Evolutionary conservation across 2,113 vertebrate genomes (phyloP).

Genomic region (Pedetes capensis): DNA sequence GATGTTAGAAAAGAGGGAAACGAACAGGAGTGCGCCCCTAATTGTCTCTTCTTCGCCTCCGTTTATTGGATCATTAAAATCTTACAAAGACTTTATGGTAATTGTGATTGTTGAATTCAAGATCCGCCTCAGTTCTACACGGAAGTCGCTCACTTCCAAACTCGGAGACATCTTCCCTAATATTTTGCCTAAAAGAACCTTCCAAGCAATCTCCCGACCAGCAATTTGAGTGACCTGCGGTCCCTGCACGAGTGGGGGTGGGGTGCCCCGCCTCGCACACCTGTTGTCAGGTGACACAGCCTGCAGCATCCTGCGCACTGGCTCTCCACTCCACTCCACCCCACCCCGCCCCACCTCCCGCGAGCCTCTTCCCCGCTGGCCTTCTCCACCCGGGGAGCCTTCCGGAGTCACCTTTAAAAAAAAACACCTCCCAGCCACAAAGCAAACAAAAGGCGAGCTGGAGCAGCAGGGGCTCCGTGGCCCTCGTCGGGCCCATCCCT

Average conservation of each 20-base stretch:
- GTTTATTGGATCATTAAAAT: slow-evolving; percentile 68
- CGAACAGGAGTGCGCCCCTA: slow-evolving; percentile 20
- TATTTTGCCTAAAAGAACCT: background rate
- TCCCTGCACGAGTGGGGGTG: background rate
- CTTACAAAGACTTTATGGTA: slow-evolving; percentile 29
- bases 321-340: background rate
- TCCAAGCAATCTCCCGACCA: background rate
- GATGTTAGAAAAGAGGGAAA: slow-evolving; percentile 40
- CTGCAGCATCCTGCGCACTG: background rate
- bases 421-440: slow-evolving; percentile 21
- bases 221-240: background rate
- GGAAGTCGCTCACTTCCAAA: slow-evolving; percentile 34
- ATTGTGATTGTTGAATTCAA: slow-evolving; percentile 26
- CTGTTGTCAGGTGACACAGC: slow-evolving; percentile 65
- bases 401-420: slow-evolving; percentile 43
- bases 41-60: slow-evolving; percentile 44
- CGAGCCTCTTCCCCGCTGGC: background rate
- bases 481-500: background rate
- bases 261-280: slow-evolving; percentile 30
- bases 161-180: background rate
- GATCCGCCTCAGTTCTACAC: background rate
- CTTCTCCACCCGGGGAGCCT: slow-evolving; percentile 10
- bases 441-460: slow-evolving; percentile 64
- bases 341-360: background rate
- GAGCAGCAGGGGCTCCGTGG: background rate